Base-by-base conservation (phyloP, 2,888 invertebrate genomes). In the Tricholauxania praeusta region DNA sequence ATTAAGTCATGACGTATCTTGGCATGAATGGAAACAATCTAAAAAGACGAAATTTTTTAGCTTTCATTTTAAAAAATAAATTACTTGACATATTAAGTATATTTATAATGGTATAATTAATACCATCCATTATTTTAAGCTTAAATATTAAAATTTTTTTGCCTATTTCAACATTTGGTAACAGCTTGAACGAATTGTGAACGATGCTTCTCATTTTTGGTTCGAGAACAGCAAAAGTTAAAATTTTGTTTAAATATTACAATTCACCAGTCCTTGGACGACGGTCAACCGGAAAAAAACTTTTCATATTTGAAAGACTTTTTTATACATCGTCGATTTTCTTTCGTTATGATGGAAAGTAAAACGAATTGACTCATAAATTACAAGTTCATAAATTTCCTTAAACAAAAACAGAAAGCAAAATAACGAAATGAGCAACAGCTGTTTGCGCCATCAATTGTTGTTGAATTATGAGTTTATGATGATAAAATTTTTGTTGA, bases 381-480 rank as follows among this genome's bases (percentile, higher is more conserved):
- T 59, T 68, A 57, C 68, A 59, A 68, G 68, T 68, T 68, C 68
- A 68, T 67, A 57, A 68, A 59, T 68, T 53, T 49, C 19, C 14
- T 59, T 49, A 49, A 70, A 12, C 49, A 70, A 14, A 62, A 62
- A 70, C 48, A n/a, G 19, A 63, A 32, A 17, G 32, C 17, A 39
- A 10, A 10, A 39, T 4, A 39, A 39, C 39, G 39, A 39, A 39
- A 39, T 19, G 15, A 28, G 51, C 28, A 69, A 51, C 69, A 69
- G 49, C 60, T 69, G 69, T 51, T 69, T 51, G 32, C 51, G 60
- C 51, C 60, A 60, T 69, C 69, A 69, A 51, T 60, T 69, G 60
- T 49, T 69, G 32, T 52, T 69, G 60, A 69, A 60, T 69, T 69
- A 69, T 62, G 69, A 69, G 60, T 60, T 60, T 52, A 28, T 69